These are phyloP conservation scores for Drosophila takahashii DNA, from an alignment of 1,140 invertebrate species.

Conservation along the genomic window DNA sequence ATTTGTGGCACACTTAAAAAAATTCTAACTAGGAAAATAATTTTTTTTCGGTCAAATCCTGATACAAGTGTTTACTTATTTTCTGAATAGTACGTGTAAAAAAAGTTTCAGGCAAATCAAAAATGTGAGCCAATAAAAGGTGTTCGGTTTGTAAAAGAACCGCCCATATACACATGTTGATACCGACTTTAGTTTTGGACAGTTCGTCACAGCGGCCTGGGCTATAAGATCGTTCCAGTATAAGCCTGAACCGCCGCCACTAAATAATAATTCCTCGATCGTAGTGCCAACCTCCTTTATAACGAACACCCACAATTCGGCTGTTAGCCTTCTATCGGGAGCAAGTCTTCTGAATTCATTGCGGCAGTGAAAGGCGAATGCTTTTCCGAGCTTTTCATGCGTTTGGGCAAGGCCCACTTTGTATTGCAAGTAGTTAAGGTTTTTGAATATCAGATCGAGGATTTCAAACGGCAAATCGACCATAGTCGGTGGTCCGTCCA, in stretches of 20 bases:
- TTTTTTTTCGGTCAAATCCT: too few species aligned
- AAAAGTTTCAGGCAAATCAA: too few species aligned
- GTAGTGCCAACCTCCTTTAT: neutral
- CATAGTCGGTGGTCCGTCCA: neutral
- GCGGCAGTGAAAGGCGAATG: slow-evolving; percentile 5
- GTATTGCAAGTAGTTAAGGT: neutral
- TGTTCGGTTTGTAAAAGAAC: too few species aligned
- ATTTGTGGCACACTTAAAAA: too few species aligned
- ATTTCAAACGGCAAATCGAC: slow-evolving; percentile 16
- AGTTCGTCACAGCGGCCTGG: neutral
- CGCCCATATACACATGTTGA: neutral
- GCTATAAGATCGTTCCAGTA: neutral
- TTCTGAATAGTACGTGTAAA: too few species aligned
- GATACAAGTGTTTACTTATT: too few species aligned
- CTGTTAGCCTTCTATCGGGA: neutral
- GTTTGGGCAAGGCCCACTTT: neutral
- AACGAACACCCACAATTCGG: neutral
- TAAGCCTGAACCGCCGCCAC: too few species aligned
- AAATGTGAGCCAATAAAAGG: too few species aligned
- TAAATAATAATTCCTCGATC: neutral
- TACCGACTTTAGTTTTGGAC: neutral
- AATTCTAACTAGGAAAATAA: too few species aligned
- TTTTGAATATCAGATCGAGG: slow-evolving; percentile 17
- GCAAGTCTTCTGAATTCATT: neutral
- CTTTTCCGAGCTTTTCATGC: neutral